Evolutionary conservation across 1,140 invertebrate species (phyloP).

Genomic region (Myzus persicae): DNA sequence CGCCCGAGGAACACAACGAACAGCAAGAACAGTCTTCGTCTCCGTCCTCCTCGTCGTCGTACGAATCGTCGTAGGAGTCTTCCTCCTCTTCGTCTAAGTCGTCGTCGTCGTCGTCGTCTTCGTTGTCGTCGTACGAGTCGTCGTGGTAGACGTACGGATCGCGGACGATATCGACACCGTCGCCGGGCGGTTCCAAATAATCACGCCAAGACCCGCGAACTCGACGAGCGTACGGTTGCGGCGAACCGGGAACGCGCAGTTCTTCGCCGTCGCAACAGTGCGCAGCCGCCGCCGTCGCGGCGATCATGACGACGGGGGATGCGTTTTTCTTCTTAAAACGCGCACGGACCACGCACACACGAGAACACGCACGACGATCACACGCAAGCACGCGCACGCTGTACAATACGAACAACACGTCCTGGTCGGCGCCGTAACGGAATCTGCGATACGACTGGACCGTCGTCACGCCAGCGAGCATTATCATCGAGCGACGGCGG

Average conservation of each 20-base stretch:
- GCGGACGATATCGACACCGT: not conserved
- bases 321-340: not conserved
- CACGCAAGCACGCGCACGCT: not conserved
- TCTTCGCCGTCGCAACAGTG: constrained; percentile 22
- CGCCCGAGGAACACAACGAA: constrained; percentile 61
- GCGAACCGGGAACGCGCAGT: constrained; percentile 59
- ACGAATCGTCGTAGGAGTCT: not conserved
- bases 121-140: constrained; percentile 62
- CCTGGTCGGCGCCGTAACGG: constrained; percentile 28
- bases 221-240: constrained; percentile 57
- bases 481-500: constrained; percentile 25
- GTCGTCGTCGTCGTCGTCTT: constrained; percentile 40
- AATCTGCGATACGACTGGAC: constrained; percentile 49
- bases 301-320: not conserved
- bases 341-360: no score
- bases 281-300: not conserved
- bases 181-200: constrained; percentile 49
- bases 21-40: constrained; percentile 64
- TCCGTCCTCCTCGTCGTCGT: constrained; percentile 63
- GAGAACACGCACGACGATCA: not conserved
- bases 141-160: constrained; percentile 62
- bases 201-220: constrained; percentile 60
- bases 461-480: constrained; percentile 26
- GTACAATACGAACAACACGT: not conserved
- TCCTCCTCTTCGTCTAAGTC: not conserved